Percentiles rank a stretch among this genome's conserved stretches.
Evolutionary conservation across 2,797 vertebrate genomes (phyloP).

Genomic region (Ciconia nigra): DNA sequence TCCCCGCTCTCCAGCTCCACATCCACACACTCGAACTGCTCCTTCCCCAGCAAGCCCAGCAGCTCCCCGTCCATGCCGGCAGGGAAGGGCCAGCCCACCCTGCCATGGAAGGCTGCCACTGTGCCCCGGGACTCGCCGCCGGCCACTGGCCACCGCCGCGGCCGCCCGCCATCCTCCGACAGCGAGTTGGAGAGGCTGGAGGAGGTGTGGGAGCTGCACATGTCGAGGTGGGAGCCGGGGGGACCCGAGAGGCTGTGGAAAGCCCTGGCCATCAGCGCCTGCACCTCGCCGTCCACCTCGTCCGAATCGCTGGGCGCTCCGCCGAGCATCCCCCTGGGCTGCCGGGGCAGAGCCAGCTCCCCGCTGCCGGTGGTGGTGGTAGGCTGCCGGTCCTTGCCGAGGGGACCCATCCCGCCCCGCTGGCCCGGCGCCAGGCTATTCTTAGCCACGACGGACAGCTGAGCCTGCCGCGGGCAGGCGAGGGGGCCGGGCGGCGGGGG

Average conservation of each 20-base stretch:
- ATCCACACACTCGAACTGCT: constrained; percentile 86
- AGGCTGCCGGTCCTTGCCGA: constrained; percentile 75
- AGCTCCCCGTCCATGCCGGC: not conserved
- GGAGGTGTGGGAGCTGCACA: constrained; percentile 84
- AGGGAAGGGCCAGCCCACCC: constrained; percentile 1
- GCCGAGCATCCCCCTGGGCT: constrained; percentile 9
- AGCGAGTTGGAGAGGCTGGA: constrained; percentile 82
- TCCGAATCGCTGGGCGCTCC: constrained; percentile 79
- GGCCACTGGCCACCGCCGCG: constrained; percentile 64
- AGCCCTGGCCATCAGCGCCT: constrained; percentile 81
- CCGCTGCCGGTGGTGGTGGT: constrained; percentile 56
- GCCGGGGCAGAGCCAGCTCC: not conserved
- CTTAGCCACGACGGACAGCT: constrained; percentile 87
- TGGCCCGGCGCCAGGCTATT: constrained; percentile 84
- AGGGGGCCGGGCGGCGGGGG: constrained; percentile 10
- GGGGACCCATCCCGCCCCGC: constrained; percentile 77
- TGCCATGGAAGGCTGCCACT: not conserved
- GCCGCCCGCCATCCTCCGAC: constrained; percentile 81
- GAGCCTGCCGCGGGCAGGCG: constrained; percentile 81
- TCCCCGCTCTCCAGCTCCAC: constrained; percentile 84
- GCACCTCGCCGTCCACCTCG: constrained; percentile 86
- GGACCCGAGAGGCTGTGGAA: constrained; percentile 81
- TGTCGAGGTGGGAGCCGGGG: constrained; percentile 80
- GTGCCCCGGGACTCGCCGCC: not conserved
- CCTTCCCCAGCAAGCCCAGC: constrained; percentile 3